phyloP scores from a whole-genome alignment of 2,888 invertebrate genomes.

The Epinotia brunnichana region DNA sequence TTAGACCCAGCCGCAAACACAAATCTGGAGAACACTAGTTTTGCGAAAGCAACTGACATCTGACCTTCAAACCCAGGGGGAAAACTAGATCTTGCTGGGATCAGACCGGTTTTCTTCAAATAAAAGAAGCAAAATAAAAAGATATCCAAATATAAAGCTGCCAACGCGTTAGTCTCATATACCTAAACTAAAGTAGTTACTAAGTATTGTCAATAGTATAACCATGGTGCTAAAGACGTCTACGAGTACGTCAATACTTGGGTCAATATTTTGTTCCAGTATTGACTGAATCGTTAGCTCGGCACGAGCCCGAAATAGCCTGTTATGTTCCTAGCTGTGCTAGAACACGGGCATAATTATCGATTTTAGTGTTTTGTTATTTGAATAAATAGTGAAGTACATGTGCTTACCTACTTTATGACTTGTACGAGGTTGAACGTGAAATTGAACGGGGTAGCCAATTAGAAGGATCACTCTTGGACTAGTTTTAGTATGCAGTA shows the following conservation, averaged over 20 bases:
- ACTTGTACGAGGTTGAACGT: background rate
- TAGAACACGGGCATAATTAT: slow-evolving; percentile 23
- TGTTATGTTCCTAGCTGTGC: slow-evolving; percentile 26
- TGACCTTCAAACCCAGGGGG: too few species aligned
- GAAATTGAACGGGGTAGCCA: background rate
- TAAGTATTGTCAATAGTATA: slow-evolving; percentile 15
- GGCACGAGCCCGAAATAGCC: slow-evolving; percentile 29
- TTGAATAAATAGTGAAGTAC: slow-evolving; percentile 8
- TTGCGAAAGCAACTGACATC: too few species aligned
- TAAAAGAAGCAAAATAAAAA: too few species aligned
- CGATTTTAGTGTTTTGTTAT: slow-evolving; percentile 28
- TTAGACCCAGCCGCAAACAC: too few species aligned
- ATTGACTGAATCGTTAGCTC: slow-evolving; percentile 30
- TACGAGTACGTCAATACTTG: slow-evolving; percentile 36
- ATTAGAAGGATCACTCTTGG: background rate
- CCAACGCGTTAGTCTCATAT: background rate
- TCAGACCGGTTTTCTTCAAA: too few species aligned
- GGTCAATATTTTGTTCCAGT: slow-evolving; percentile 28
- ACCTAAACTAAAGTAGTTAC: background rate
- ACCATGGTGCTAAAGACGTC: background rate
- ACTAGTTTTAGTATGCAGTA: background rate
- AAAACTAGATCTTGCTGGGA: too few species aligned
- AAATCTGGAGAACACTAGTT: too few species aligned
- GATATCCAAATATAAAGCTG: too few species aligned
- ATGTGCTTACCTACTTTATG: background rate